Evolutionary conservation across 2,888 invertebrate genomes (phyloP).

Genomic region (Taenaris catops): DNA sequence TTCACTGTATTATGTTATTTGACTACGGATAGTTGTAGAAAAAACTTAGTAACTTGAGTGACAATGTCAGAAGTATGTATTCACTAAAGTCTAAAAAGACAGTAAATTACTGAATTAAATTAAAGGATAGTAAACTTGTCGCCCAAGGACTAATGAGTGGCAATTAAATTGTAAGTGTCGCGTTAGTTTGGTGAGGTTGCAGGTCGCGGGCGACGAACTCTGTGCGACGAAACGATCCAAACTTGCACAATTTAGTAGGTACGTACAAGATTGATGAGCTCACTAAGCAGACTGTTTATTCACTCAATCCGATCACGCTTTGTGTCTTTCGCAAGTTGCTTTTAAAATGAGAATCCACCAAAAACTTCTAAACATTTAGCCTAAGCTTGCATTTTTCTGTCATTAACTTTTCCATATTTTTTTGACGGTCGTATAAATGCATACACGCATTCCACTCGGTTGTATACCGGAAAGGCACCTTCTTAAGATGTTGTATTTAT

Average conservation of each 20-base stretch:
- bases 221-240: slow-evolving; percentile 34
- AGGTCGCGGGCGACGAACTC: slow-evolving; percentile 66
- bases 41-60: too few relatives aligned
- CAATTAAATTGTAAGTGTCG: slow-evolving; percentile 73
- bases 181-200: slow-evolving; percentile 66
- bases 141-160: slow-evolving; percentile 67
- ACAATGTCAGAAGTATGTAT: too few relatives aligned
- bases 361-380: too few relatives aligned
- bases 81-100: too few relatives aligned
- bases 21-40: too few relatives aligned
- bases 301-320: slow-evolving; percentile 73
- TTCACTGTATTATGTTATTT: too few relatives aligned
- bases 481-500: too few relatives aligned
- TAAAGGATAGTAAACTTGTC: slow-evolving; percentile 53
- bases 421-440: too few relatives aligned
- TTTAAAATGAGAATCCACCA: slow-evolving; percentile 38
- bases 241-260: slow-evolving; percentile 55
- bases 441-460: too few relatives aligned
- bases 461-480: too few relatives aligned
- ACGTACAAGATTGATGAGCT: slow-evolving; percentile 67
- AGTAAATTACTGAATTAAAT: slow-evolving; percentile 57
- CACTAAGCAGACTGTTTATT: slow-evolving; percentile 67
- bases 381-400: too few relatives aligned
- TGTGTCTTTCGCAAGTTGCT: slow-evolving; percentile 65
- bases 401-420: too few relatives aligned